Evolutionary conservation across 2,888 invertebrate species (phyloP), one percentile per base, ranked within the genome.

Genomic region (Drosophila eohydei): DNA sequence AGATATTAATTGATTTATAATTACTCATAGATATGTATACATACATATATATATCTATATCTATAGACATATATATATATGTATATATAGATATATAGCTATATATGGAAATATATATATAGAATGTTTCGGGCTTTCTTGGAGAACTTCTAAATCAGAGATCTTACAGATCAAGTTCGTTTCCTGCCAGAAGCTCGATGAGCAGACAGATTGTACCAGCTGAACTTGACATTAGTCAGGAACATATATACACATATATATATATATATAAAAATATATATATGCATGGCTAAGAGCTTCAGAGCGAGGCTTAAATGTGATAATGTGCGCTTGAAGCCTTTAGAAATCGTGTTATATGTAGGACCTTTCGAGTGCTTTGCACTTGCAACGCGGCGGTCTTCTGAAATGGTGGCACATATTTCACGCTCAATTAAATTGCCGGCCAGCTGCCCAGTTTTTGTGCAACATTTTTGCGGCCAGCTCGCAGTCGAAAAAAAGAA

Each of bases 341-440:
- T 50, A 8, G 8, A 11, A 36, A 11, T 5, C 2, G 44, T 44
- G 61, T 16, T 43, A 0, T n/a, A 57, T 4, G 32, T 4, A 3
- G 57, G 12, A 40, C 21, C 9, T 43, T 28, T 57, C 16, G 12
- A 60, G 57, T 58, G 43, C 16, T 60, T 50, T 32, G 50, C 50
- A 50, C 50, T 50, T 50, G 16, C 32, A 36, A n/a, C 36, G 36
- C 51, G 12, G 32, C 16, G 34, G 32, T n/a, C 36, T 43, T 34
- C 50, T 61, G 48, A 58, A 59, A 59, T 64, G 54, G 57, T 51
- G 21, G 55, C 69, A 62, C 70, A 81, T 84, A 80, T 84, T 84
- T 87, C 63, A 78, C 79, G 87, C 84, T 83, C 89, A 89, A 84
- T 84, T 89, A 78, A 84, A 89, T 88, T 80, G 64, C 51, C 56